Base-by-base conservation (phyloP, 2,888 invertebrate genomes). In the Petrolisthes manimaculis region DNA sequence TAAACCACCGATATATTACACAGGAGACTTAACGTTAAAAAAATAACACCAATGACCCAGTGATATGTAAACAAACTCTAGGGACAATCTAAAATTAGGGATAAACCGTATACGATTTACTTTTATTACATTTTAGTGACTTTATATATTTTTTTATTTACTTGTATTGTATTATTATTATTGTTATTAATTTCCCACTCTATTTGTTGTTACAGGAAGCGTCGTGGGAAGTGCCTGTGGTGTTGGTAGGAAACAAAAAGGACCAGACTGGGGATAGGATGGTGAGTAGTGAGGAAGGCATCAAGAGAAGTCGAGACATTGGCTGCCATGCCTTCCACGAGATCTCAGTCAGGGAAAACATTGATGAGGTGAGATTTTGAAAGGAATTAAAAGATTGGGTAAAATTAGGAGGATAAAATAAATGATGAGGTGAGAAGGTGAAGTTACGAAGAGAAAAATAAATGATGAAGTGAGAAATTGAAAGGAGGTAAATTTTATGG, bases 291-390 rank as follows among this genome's bases (percentile, higher is more conserved):
- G 96, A 96, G 91, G 96, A 96, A 92, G 96, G 96, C 0, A 95
- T 95, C 92, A 94, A 95, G 9, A 94, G 96, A 78, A 96, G 96
- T 92, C 95, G 95, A 92, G 96, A 96, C 93, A 95, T 96, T 89
- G 96, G 96, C 89, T 97, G 96, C 92, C 95, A 96, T 24, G 96
- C 96, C 92, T 97, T 97, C 92, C 96, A 97, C 92, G 97, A 97
- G 93, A 96, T 97, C 90, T 97, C 97, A 0, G 96, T 96, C 5
- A 94, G 96, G 88, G 97, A 97, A 93, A 96, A 96, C 92, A 95
- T 96, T 84, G 97, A 97, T 90, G 96, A 96, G 94, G 97, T 92
- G 5, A 84, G 86, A 5, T 87, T 89, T 12, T 69, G 24, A n/a
- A 0, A 24, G 61, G 61, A 82, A 51, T 37, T 24, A 82, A 9